Conservation (phyloP, 2,888 invertebrate species). For the Euplagia quadripunctaria region DNA sequence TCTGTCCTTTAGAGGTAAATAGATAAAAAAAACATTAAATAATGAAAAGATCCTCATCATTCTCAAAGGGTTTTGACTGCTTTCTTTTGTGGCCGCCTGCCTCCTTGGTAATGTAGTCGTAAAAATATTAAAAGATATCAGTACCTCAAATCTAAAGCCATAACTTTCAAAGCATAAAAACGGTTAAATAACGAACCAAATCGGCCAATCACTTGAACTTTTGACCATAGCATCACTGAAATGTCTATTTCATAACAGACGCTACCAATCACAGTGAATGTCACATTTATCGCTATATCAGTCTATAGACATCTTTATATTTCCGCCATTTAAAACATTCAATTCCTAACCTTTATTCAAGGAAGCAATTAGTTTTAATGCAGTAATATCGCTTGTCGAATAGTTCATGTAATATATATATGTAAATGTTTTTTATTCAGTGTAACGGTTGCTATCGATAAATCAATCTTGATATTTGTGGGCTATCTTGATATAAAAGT, state of each 20-base stretch:
- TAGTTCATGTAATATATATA: slow-evolving; percentile 22
- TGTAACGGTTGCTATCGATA: slow-evolving; percentile 4
- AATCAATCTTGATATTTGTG: slow-evolving; percentile 11
- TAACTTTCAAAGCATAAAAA: not conserved
- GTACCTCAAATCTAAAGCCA: not conserved
- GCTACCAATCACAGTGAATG: slow-evolving; percentile 11
- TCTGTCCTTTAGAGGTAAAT: no score
- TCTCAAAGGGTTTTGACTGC: no score
- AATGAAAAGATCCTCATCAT: no score
- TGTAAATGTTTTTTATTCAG: slow-evolving; percentile 17
- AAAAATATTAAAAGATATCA: no score
- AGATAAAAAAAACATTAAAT: no score
- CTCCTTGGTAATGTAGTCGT: no score
- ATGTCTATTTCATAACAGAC: slow-evolving; percentile 33
- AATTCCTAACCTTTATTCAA: slow-evolving; percentile 45
- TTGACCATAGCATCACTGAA: slow-evolving; percentile 34
- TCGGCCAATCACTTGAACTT: slow-evolving; percentile 31
- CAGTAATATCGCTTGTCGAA: slow-evolving; percentile 36
- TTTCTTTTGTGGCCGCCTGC: no score
- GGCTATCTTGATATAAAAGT: no score
- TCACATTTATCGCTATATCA: slow-evolving; percentile 23
- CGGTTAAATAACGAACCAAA: slow-evolving; percentile 33
- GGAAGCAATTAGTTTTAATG: slow-evolving; percentile 54
- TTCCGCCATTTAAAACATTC: slow-evolving; percentile 20
- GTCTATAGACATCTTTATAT: slow-evolving; percentile 27